Conservation (phyloP, 64 coral and sea anemone genomes). For the Trachythela sp. region DNA sequence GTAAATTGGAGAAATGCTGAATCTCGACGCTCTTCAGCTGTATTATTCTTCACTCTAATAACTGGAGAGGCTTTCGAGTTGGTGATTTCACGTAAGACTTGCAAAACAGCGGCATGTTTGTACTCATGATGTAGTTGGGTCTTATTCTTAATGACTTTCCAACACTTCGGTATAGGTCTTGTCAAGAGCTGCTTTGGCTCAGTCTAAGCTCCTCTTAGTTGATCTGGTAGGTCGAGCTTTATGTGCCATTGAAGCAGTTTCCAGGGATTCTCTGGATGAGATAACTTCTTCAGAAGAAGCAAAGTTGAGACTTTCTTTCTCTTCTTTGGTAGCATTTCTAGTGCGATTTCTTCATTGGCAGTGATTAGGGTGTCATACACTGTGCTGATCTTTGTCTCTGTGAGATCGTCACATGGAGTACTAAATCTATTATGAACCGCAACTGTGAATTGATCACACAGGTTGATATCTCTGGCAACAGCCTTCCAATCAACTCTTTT, state of each 20-base stretch:
- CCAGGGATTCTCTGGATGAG: background rate
- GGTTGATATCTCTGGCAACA: background rate
- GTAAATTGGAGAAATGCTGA: slow-evolving; percentile 29
- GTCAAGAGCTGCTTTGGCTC: background rate
- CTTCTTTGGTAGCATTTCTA: slow-evolving; percentile 10
- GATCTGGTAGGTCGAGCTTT: background rate
- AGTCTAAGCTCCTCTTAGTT: background rate
- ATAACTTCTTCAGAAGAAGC: background rate
- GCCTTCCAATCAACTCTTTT: background rate
- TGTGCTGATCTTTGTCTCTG: background rate
- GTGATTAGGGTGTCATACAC: background rate
- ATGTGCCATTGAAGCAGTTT: background rate
- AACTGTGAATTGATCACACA: background rate
- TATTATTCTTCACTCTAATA: slow-evolving; percentile 17
- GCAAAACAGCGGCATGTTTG: slow-evolving; percentile 20
- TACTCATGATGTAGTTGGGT: slow-evolving; percentile 3
- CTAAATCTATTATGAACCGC: slow-evolving; percentile 15
- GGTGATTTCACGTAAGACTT: slow-evolving; percentile 27
- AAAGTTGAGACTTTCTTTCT: background rate
- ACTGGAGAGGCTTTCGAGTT: slow-evolving; percentile 12
- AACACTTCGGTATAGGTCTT: background rate
- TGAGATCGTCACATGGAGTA: background rate
- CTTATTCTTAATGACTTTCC: slow-evolving; percentile 26
- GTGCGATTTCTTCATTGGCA: slow-evolving; percentile 9
- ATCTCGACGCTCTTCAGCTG: slow-evolving; percentile 17